Conservation (phyloP, 2,888 invertebrate genomes). For the Tachina fera region DNA sequence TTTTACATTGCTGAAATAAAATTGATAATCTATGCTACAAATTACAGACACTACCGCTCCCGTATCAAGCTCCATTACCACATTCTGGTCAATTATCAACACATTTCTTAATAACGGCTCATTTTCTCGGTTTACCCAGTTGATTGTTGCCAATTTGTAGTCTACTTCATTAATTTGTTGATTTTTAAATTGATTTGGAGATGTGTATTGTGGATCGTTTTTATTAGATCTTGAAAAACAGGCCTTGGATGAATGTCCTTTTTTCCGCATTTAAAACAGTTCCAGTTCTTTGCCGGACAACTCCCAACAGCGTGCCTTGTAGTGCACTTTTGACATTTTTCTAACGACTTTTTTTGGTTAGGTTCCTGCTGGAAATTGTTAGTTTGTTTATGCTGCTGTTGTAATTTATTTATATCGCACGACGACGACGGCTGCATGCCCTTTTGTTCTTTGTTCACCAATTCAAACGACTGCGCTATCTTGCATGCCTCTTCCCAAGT, state of each 20-base stretch:
- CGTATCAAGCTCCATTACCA: constrained; percentile 36
- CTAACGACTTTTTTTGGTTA: constrained; percentile 16
- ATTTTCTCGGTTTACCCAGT: constrained; percentile 33
- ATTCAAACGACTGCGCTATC: too few relatives aligned
- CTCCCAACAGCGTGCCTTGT: constrained; percentile 33
- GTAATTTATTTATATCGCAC: constrained; percentile 10
- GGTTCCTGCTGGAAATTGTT: constrained; percentile 22
- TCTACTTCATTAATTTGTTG: constrained; percentile 36
- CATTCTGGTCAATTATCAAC: constrained; percentile 1
- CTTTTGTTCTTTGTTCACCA: too few relatives aligned
- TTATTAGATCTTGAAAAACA: constrained; percentile 14
- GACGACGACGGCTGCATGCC: too few relatives aligned
- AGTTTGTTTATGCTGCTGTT: constrained; percentile 8
- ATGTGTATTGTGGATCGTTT: neutral
- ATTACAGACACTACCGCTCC: constrained; percentile 47
- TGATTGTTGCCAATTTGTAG: constrained; percentile 20
- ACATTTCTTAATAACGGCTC: constrained; percentile 13
- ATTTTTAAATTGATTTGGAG: neutral
- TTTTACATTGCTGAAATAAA: too few relatives aligned
- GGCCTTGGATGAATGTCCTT: constrained; percentile 39
- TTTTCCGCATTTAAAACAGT: constrained; percentile 34
- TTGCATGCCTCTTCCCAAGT: constrained; percentile 18
- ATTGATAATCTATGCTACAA: too few relatives aligned
- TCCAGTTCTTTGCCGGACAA: constrained; percentile 32
- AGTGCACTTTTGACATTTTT: constrained; percentile 37